Evolutionary conservation across 2,888 invertebrate genomes (phyloP), one percentile per base, ranked within the genome.

Genomic region (Drosophila tripunctata): DNA sequence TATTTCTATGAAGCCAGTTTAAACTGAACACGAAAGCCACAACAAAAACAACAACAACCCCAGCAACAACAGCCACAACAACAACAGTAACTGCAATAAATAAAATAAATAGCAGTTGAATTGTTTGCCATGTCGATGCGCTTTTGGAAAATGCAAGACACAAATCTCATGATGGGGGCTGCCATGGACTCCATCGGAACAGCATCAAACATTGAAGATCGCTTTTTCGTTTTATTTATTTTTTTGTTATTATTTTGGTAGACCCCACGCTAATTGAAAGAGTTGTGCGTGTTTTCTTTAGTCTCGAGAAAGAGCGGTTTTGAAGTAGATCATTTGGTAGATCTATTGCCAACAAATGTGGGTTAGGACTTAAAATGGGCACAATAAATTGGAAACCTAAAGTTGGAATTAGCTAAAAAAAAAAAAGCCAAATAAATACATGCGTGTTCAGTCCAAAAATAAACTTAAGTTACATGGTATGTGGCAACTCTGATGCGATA

Each of bases 41-140:
- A 19, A 24, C 50, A 24, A 36, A 40, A 31, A 36, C 63, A 48
- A 43, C 41, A 58, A 43, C 48, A 72, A 19, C 40, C 17, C 15
- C 30, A 30, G 8, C 31, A n/a, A 31, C 33, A 0, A 10, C 58
- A 15, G 51, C 57, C 48, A 43, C 30, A 62, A n/a, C 31, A n/a
- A 31, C 33, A 0, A 10, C 58, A 15, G 51, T 55, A 50, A 43
- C 30, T 57, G 56, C 52, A 85, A 87, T 75, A 84, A 81, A 77
- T 78, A 75, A 87, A 85, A 81, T 81, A 84, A 82, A 82, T 73
- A 63, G 64, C 74, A 70, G 73, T 79, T 75, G 86, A 75, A 86
- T 79, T 72, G 86, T 69, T 71, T 65, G 55, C 61, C 60, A 68
- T 70, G 73, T 72, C 63, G 61, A 67, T 69, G 70, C 54, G 64